Base-by-base conservation (phyloP, 2,888 invertebrate genomes). In the Euclidia mi region DNA sequence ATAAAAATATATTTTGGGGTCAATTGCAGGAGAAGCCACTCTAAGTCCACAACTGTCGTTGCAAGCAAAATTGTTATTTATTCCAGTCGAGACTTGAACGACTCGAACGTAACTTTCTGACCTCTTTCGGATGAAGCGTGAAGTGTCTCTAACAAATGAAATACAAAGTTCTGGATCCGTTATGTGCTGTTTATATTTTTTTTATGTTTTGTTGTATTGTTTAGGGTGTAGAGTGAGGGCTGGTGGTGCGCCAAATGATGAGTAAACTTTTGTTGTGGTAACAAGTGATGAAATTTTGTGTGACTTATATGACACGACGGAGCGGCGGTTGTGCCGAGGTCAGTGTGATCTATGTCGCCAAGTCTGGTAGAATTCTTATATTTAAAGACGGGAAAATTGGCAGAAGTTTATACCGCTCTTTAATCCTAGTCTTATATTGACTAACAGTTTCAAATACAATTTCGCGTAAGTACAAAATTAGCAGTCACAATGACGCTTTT, bases 1-100 rank as follows among this genome's bases (percentile, higher is more conserved):
- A 47, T 56, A 29, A 34, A 51, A 58, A 52, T 11, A 57, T 48
- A 58, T 53, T 51, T 53, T 25, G 32, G 48, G 59, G 53, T 59
- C 49, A 49, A 49, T 53, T 49, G 32, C 49, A 42, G 42, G 28
- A 20, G 38, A 31, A 42, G 41, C 45, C 43, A 47, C 42, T 47
- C 28, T 18, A 44, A 49, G 44, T 40, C 17, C 6, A 3, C n/a
- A 56, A 46, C 17, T 52, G 47, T 53, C 32, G 53, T 64, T 55
- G 42, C 9, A 41, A 40, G 35, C 35, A 34, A 53, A 57, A 53
- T 49, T 56, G 40, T 43, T 53, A 51, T 49, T 51, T 58, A 35
- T 51, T 55, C 44, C 25, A 17, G 15, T 17, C 12, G 25, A 42
- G 17, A 35, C 7, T 10, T 6, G 32, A 18, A 40, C 17, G 18